Evolutionary conservation across 2,113 vertebrate species (phyloP).

Genomic region (Sturnus vulgaris): DNA sequence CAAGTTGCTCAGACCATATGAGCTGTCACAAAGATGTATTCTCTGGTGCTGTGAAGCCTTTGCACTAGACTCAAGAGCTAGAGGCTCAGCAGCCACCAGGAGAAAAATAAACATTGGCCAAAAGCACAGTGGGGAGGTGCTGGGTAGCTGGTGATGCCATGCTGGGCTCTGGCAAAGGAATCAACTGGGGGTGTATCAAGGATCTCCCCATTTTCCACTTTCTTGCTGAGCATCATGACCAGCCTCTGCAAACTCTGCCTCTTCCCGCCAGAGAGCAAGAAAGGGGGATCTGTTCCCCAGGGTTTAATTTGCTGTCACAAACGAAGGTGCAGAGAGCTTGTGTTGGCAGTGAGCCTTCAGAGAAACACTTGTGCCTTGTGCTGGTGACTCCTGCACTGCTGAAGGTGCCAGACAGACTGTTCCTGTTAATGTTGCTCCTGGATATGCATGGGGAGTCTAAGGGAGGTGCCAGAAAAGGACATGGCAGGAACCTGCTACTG

Average conservation of each 20-base stretch:
- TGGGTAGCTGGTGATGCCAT: not conserved
- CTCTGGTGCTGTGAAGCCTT: not conserved
- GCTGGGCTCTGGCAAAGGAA: not conserved
- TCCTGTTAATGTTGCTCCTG: not conserved
- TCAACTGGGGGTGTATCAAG: accelerated
- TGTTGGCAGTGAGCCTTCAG: not conserved
- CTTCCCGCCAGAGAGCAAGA: not conserved
- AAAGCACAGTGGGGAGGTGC: not conserved
- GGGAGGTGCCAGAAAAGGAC: not conserved
- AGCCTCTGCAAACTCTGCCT: not conserved
- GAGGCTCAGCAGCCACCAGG: not conserved
- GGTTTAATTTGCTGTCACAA: not conserved
- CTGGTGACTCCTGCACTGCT: not conserved
- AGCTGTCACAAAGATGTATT: not conserved
- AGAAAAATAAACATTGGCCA: not conserved
- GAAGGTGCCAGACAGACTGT: not conserved
- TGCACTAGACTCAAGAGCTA: not conserved
- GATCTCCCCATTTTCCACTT: not conserved
- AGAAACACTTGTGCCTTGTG: not conserved
- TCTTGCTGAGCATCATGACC: not conserved
- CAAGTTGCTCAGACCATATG: not conserved
- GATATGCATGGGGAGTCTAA: not conserved
- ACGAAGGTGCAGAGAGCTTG: accelerated
- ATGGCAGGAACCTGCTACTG: not conserved
- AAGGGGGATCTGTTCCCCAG: not conserved